Evolutionary conservation across 1,140 invertebrate species (phyloP).

Genomic region (Tetragonula clypearis): DNA sequence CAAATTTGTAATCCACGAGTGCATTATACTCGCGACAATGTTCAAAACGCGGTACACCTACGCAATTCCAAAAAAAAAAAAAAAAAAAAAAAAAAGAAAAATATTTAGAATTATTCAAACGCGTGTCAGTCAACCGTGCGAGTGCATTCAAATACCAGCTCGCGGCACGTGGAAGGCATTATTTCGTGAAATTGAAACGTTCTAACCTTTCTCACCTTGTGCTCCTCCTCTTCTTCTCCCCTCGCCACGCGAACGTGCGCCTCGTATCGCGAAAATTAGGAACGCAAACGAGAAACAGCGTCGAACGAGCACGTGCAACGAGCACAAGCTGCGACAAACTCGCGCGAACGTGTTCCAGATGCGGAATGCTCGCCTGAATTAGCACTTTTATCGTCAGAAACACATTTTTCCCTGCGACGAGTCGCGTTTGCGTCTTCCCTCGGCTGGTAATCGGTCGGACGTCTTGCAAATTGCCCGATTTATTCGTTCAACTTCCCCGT

Average conservation of each 20-base stretch:
- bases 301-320: not conserved
- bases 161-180: conserved; percentile 31
- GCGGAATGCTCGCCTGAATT: conserved; percentile 49
- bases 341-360: conserved; percentile 54
- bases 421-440: not conserved
- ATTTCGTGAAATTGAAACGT: conserved; percentile 51
- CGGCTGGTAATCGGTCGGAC: conserved; percentile 3
- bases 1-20: too few relatives aligned
- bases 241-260: too few relatives aligned
- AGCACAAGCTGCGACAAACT: conserved; percentile 30
- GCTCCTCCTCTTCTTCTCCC: too few relatives aligned
- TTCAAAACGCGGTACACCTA: not conserved
- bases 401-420: conserved; percentile 47
- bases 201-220: not conserved
- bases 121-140: not conserved
- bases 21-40: too few relatives aligned
- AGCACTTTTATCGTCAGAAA: conserved; percentile 54
- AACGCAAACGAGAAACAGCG: not conserved
- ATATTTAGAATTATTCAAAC: not conserved
- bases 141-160: too few relatives aligned
- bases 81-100: too few relatives aligned
- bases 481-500: not conserved
- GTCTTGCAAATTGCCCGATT: conserved; percentile 25
- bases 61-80: not conserved
- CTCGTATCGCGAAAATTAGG: conserved; percentile 40